These are phyloP conservation scores for Heteropelma amictum DNA, from an alignment of 2,888 invertebrate genomes.

Conservation along the genomic window DNA sequence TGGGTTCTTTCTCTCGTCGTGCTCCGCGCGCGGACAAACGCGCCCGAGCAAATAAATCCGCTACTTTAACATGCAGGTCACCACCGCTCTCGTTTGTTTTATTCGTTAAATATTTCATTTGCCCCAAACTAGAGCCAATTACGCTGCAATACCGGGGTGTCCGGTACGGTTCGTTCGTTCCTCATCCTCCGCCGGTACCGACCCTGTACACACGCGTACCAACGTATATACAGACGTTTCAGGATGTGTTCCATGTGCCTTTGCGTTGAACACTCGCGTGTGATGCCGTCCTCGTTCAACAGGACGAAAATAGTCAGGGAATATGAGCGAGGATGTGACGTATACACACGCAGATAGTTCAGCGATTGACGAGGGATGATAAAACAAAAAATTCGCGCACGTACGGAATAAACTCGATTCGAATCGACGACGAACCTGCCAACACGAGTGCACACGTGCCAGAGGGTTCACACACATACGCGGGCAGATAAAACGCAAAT, in stretches of 20 bases:
- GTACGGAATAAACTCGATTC: constrained; percentile 37
- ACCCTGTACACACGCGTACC: background rate
- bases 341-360: background rate
- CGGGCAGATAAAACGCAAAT: too few species aligned
- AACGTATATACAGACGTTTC: too few species aligned
- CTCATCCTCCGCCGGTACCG: constrained; percentile 2
- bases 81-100: constrained; percentile 76
- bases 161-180: constrained; percentile 39
- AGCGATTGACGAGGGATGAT: constrained; percentile 19
- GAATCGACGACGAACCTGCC: constrained; percentile 31
- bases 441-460: constrained; percentile 30
- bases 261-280: background rate
- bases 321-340: constrained; percentile 28
- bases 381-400: constrained; percentile 24
- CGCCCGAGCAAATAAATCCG: constrained; percentile 74
- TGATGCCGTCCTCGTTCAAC: background rate
- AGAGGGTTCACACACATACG: too few species aligned
- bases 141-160: constrained; percentile 56
- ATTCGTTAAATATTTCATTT: constrained; percentile 78
- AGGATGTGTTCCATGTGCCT: too few species aligned
- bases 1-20: constrained; percentile 25
- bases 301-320: constrained; percentile 8
- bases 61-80: constrained; percentile 78
- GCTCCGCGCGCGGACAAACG: constrained; percentile 57
- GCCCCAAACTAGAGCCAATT: constrained; percentile 73